A percentile compares a stretch with the other conserved stretches of the same genome.
These are phyloP conservation scores for Lepus timidus DNA, from an alignment of 2,113 vertebrate genomes.

Conservation along the genomic window DNA sequence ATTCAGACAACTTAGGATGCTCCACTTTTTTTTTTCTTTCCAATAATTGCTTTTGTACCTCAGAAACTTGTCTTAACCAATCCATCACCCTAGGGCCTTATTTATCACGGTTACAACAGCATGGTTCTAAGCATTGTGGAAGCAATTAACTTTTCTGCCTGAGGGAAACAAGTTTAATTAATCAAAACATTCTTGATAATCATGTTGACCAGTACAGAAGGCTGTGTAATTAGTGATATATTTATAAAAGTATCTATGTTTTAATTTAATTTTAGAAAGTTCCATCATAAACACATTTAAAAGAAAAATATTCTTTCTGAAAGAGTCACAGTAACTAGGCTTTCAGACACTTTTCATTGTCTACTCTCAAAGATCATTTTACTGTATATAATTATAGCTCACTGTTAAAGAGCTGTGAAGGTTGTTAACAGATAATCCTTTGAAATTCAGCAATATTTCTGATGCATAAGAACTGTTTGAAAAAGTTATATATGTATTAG, in stretches of 20 bases:
- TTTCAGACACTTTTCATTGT: constrained; percentile 10
- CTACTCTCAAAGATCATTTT: not conserved
- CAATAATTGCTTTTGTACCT: not conserved
- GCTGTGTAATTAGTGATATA: constrained; percentile 18
- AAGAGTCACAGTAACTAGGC: not conserved
- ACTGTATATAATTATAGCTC: not conserved
- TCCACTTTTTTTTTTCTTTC: not conserved
- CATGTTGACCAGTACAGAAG: constrained; percentile 66
- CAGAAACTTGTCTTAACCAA: not conserved
- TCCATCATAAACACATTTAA: not conserved
- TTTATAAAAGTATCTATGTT: not conserved
- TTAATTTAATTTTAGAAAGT: not conserved
- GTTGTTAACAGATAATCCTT: too few species aligned
- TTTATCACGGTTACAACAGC: constrained; percentile 54
- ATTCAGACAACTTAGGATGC: not conserved
- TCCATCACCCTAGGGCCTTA: constrained; percentile 8
- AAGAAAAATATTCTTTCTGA: not conserved
- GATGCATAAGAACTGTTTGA: not conserved
- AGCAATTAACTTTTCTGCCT: constrained; percentile 74
- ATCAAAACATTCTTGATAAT: constrained; percentile 73
- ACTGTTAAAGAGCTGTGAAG: not conserved
- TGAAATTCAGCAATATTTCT: not conserved
- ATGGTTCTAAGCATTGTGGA: constrained; percentile 65
- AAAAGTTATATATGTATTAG: not conserved
- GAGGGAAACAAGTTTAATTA: constrained; percentile 72